Conservation (phyloP, 1,140 invertebrate genomes). For the Drosophila pallidifrons region DNA sequence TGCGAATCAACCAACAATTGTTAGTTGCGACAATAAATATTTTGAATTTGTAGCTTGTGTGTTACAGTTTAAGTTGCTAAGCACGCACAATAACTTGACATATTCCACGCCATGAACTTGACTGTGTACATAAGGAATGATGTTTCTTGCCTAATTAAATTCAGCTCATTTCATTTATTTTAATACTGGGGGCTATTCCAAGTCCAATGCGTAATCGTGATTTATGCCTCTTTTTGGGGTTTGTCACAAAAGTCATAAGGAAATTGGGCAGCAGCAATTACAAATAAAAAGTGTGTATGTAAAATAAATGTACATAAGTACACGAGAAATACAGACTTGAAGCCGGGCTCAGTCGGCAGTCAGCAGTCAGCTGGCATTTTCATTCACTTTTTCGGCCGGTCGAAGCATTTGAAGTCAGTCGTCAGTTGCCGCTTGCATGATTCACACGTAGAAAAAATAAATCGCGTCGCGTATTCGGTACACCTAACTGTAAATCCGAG, state of each 20-base stretch:
- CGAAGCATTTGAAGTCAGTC: slow-evolving; percentile 52
- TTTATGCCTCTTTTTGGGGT: slow-evolving; percentile 11
- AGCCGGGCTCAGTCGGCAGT: slow-evolving; percentile 32
- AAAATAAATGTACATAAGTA: too few species aligned
- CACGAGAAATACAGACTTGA: slow-evolving; percentile 34
- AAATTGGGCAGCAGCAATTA: slow-evolving; percentile 42
- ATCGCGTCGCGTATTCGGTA: slow-evolving; percentile 64
- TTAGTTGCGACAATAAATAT: slow-evolving; percentile 9
- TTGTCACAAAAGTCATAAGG: slow-evolving; percentile 41
- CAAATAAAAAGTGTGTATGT: slow-evolving; percentile 1
- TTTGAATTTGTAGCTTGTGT: not conserved
- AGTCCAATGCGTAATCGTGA: slow-evolving; percentile 15
- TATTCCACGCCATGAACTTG: slow-evolving; percentile 69
- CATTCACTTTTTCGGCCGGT: slow-evolving; percentile 53
- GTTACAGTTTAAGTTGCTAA: slow-evolving; percentile 37
- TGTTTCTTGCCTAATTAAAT: slow-evolving; percentile 64
- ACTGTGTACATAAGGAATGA: slow-evolving; percentile 41
- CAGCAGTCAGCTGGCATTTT: slow-evolving; percentile 23
- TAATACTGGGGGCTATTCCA: not conserved
- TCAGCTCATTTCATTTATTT: slow-evolving; percentile 36
- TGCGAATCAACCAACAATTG: not conserved
- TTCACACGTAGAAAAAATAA: slow-evolving; percentile 52
- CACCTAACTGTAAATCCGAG: slow-evolving; percentile 58
- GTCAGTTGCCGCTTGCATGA: slow-evolving; percentile 54
- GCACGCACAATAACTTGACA: slow-evolving; percentile 45